Evolutionary conservation across 2,888 invertebrate genomes (phyloP).

Genomic region (Monoplex corrugatus): DNA sequence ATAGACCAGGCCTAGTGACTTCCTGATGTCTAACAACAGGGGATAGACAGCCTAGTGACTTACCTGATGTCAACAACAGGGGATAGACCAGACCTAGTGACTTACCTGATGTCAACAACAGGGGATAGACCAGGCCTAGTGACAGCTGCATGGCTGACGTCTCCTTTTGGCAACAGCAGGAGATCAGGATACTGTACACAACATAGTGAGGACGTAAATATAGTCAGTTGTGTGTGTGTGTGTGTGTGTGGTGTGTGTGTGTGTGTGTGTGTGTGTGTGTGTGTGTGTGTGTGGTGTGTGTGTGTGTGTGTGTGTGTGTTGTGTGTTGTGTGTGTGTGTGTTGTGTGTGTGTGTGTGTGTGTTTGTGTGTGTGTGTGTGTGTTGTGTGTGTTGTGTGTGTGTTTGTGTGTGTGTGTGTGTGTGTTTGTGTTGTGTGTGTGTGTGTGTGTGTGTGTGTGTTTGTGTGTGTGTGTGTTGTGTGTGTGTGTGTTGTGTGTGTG

Average conservation of each 20-base stretch:
- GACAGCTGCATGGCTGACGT: constrained; percentile 84
- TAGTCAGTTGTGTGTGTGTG: constrained; percentile 11
- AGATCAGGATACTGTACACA: constrained; percentile 31
- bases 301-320: constrained; percentile 17
- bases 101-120: constrained; percentile 93
- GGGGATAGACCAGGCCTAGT: constrained; percentile 96
- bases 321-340: constrained; percentile 14
- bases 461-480: constrained; percentile 16
- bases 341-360: constrained; percentile 37
- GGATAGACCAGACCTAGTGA: no score
- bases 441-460: constrained; percentile 10
- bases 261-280: no score
- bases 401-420: constrained; percentile 17
- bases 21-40: no score
- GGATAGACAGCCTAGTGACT: no score
- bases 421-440: constrained; percentile 16
- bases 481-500: constrained; percentile 10
- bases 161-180: constrained; percentile 45
- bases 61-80: no score
- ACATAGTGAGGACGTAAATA: not conserved
- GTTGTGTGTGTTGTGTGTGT: constrained; percentile 20
- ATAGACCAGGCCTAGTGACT: no score
- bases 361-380: constrained; percentile 34
- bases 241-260: constrained; percentile 28
- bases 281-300: not conserved